These are phyloP conservation scores for Mythimna vitellina DNA, from an alignment of 2,888 invertebrate genomes.

Conservation along the genomic window DNA sequence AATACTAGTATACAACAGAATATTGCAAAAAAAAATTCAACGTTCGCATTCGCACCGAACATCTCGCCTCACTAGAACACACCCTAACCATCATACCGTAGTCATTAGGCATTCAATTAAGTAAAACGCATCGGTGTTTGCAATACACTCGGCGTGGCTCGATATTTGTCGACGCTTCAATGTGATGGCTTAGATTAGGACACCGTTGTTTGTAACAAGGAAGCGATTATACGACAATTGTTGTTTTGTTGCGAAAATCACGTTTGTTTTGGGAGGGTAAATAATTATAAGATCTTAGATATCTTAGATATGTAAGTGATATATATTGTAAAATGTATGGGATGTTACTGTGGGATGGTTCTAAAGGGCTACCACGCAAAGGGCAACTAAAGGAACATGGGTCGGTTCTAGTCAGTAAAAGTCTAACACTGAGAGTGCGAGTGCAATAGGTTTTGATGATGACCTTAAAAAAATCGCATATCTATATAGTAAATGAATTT, in stretches of 20 bases:
- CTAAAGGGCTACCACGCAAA: too few relatives aligned
- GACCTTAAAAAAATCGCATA: too few relatives aligned
- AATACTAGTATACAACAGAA: too few relatives aligned
- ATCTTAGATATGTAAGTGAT: background rate
- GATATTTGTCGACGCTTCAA: slow-evolving; percentile 78
- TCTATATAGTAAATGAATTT: too few relatives aligned
- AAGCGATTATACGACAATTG: slow-evolving; percentile 42
- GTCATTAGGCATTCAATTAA: slow-evolving; percentile 87
- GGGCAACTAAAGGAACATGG: too few relatives aligned
- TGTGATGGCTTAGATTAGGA: slow-evolving; percentile 64
- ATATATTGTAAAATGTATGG: background rate
- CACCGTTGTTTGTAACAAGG: slow-evolving; percentile 51
- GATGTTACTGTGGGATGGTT: too few relatives aligned
- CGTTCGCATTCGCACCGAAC: slow-evolving; percentile 15
- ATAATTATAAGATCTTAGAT: background rate
- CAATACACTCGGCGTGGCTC: slow-evolving; percentile 75
- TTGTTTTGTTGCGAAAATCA: slow-evolving; percentile 26
- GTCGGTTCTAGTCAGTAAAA: too few relatives aligned
- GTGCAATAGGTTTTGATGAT: too few relatives aligned
- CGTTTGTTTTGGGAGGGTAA: slow-evolving; percentile 10
- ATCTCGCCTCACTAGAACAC: slow-evolving; percentile 27
- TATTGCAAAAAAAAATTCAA: background rate
- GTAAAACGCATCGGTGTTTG: slow-evolving; percentile 85
- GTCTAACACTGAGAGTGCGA: too few relatives aligned
- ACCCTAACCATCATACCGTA: slow-evolving; percentile 61